Conservation (phyloP, 2,113 vertebrate genomes). For the Psammodynastes pulverulentus region DNA sequence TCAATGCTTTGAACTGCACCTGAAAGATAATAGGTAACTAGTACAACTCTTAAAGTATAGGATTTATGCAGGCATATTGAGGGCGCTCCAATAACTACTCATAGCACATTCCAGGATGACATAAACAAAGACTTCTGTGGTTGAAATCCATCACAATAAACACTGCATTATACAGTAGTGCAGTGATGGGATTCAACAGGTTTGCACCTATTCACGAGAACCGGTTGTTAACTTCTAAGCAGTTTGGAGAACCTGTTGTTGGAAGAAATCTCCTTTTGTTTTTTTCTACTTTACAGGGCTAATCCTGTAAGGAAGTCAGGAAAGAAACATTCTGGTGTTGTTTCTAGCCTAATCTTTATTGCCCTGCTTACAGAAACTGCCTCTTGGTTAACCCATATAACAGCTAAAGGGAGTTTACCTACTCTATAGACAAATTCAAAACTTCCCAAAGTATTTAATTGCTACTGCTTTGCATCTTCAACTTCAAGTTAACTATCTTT, state of each 20-base stretch:
- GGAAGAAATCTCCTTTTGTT: no score
- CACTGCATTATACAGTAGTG: neutral
- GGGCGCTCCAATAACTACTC: neutral
- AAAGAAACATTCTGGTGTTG: no score
- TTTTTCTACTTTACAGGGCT: no score
- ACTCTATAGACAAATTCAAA: neutral
- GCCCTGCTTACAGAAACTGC: no score
- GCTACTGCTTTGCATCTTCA: neutral
- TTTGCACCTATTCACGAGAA: no score
- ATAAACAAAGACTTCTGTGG: neutral
- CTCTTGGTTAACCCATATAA: no score
- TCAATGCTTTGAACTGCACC: neutral
- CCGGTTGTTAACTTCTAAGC: no score
- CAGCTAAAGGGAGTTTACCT: neutral
- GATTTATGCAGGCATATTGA: neutral
- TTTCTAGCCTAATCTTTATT: no score
- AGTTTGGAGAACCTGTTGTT: no score
- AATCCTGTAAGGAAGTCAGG: no score
- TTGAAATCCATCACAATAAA: neutral
- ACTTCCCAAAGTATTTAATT: neutral
- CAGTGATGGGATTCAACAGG: no score
- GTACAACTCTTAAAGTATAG: neutral
- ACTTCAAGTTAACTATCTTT: neutral
- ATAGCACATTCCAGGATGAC: neutral
- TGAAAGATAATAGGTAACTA: neutral